Evolutionary conservation across 1,140 invertebrate species (phyloP), one percentile per base, ranked within the genome.

Genomic region (Lasioglossum albipes): DNA sequence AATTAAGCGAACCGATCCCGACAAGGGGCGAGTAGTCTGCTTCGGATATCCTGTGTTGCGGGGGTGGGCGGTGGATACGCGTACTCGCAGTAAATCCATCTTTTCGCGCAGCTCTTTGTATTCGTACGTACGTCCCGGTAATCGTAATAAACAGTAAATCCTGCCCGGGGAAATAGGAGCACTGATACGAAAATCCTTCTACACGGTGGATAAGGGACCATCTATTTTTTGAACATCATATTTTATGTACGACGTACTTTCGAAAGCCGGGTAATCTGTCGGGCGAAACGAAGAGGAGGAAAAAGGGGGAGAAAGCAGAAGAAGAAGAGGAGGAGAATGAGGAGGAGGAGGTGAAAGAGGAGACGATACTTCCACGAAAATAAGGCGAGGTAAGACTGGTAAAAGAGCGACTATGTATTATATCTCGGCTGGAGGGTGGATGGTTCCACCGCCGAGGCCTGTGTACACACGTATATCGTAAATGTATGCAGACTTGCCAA

Each of bases 371-470:
- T 79, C 42, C 59, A 73, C 45, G 79, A 69, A 75, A 82, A 83
- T 83, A 84, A 84, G 79, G 68, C 68, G 76, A 74, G 71, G 66
- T 73, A 75, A 82, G 69, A 67, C 82, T 36, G 59, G 73, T 72
- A 80, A 87, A 82, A 87, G 83, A 78, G 80, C 82, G 79, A 82
- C 65, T 86, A 78, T 79, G 79, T 80, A 79, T 87, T 86, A 86
- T 59, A 36, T 62, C 61, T 20, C 22, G 57, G 20, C n/a, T 66
- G 62, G 54, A 64, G 62, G 9, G 16, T 20, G 13, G 16, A 49
- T 61, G 57, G 22, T 61, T 6, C 27, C 6, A 31, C 27, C 42
- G 62, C 59, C 20, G 45, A 70, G 64, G 36, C 57, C 13, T 41
- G 45, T 42, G 54, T 52, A 64, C 36, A 42, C 69, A 65, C 59